Conservation (phyloP, 1,140 invertebrate species). For the Rhagoletis zephyria region DNA sequence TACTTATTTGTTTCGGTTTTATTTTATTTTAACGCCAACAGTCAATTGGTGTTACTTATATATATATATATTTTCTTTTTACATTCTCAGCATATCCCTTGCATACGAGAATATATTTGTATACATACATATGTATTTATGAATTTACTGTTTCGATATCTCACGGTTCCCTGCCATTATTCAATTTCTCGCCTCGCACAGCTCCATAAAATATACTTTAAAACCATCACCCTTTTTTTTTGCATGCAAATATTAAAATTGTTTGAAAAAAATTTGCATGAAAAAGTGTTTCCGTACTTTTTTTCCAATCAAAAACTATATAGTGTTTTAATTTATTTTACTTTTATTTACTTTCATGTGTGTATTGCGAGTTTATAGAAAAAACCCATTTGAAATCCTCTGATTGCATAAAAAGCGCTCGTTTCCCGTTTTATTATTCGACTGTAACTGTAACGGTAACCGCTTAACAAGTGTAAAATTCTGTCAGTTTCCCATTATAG, state of each 20-base stretch:
- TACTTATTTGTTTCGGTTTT: too few species aligned
- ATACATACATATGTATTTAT: neutral
- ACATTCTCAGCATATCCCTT: neutral
- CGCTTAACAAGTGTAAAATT: slow-evolving; percentile 42
- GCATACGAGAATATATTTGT: neutral
- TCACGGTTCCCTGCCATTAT: neutral
- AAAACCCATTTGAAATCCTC: neutral
- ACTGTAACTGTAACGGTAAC: slow-evolving; percentile 10
- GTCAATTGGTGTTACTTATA: too few species aligned
- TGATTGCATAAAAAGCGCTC: neutral
- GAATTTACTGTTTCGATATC: neutral
- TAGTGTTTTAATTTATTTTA: too few species aligned
- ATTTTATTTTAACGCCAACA: too few species aligned
- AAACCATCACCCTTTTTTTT: too few species aligned
- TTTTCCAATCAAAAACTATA: too few species aligned
- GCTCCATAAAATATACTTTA: too few species aligned
- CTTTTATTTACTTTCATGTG: too few species aligned
- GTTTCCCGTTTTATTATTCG: slow-evolving; percentile 11
- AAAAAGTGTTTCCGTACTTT: too few species aligned
- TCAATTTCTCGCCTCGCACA: neutral
- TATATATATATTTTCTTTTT: too few species aligned
- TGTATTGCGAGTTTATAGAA: neutral
- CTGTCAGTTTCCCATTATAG: neutral
- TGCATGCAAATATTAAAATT: too few species aligned
- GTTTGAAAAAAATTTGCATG: too few species aligned